Evolutionary conservation across 2,113 vertebrate species (phyloP).

Genomic region (Oxyura jamaicensis): DNA sequence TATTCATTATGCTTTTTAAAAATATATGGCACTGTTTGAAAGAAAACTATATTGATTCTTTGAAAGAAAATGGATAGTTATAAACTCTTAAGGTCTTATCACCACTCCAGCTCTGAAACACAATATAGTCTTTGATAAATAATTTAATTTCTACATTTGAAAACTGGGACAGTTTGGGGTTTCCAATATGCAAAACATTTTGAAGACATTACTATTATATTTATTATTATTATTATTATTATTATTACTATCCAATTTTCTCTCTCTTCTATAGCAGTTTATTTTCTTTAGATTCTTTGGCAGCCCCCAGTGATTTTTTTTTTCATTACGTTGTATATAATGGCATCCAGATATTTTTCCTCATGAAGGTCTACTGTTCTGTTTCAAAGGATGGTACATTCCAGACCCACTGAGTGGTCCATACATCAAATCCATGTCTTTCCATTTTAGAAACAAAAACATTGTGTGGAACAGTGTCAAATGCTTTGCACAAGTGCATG

Average conservation of each 20-base stretch:
- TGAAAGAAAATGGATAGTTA: not conserved
- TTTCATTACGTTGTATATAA: not conserved
- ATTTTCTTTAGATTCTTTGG: not conserved
- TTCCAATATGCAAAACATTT: not conserved
- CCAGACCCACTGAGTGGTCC: not conserved
- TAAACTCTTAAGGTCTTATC: not conserved
- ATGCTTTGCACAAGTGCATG: not conserved
- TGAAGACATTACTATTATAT: not conserved
- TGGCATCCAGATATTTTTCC: not conserved
- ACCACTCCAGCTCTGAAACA: not conserved
- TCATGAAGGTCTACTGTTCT: not conserved
- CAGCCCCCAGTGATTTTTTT: not conserved
- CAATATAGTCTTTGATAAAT: not conserved
- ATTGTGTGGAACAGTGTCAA: not conserved
- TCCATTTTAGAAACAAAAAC: not conserved
- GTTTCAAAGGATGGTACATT: not conserved
- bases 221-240: accelerated
- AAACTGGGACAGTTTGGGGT: not conserved
- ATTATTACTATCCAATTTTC: not conserved
- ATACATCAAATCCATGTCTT: not conserved
- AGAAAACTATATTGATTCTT: not conserved
- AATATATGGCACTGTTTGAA: not conserved
- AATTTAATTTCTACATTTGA: not conserved
- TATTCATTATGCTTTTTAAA: not conserved
- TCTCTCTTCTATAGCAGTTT: not conserved